These are phyloP conservation scores for Sialia sialis DNA, from an alignment of 2,113 vertebrate species.

Conservation along the genomic window DNA sequence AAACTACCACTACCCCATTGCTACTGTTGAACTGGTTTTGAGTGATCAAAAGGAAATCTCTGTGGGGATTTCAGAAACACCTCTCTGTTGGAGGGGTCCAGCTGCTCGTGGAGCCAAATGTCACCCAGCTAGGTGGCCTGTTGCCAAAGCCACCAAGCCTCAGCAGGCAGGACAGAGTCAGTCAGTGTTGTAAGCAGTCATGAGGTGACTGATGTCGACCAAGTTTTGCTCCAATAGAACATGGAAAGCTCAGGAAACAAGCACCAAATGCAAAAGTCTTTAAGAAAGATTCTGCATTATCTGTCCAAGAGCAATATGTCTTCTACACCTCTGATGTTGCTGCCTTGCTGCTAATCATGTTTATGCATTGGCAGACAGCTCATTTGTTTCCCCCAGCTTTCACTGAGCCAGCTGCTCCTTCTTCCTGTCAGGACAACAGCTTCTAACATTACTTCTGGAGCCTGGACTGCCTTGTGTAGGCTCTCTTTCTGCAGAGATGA, in stretches of 20 bases:
- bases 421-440: not conserved
- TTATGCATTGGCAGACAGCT: not conserved
- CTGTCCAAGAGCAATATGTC: not conserved
- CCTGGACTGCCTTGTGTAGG: not conserved
- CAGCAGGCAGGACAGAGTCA: not conserved
- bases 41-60: not conserved
- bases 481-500: not conserved
- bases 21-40: not conserved
- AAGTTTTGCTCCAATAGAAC: not conserved
- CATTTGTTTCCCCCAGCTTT: not conserved
- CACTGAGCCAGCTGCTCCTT: not conserved
- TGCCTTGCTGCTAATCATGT: not conserved
- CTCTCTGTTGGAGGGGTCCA: not conserved
- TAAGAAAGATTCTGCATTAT: not conserved
- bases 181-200: not conserved
- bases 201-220: not conserved
- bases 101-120: not conserved
- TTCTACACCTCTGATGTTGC: not conserved
- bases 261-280: not conserved
- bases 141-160: not conserved
- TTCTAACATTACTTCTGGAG: not conserved
- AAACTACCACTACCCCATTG: not conserved
- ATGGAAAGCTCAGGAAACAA: not conserved
- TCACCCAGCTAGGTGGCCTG: not conserved
- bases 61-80: not conserved